Base-by-base conservation (phyloP, 1,140 invertebrate genomes). In the Drosophila novamexicana region DNA sequence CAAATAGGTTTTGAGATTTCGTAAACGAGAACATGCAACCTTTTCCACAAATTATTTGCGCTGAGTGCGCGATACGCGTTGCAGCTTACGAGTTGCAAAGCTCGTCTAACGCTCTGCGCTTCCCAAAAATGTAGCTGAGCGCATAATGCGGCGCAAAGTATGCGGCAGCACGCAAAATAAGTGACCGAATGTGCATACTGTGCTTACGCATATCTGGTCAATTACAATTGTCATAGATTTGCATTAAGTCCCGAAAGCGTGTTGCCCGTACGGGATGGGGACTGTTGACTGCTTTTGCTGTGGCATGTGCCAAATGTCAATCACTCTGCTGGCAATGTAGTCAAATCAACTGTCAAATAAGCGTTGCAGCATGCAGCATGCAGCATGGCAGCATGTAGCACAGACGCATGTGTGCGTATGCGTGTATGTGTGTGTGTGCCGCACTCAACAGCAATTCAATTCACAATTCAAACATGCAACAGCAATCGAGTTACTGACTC, bases 331-430 rank as follows among this genome's bases (percentile, higher is more conserved):
- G 77, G 86, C 79, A 79, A 86, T 86, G 83, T 86, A 83, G 83
- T 86, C 83, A 86, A 88, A 86, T 86, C 84, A 86, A 86, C 76
- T 86, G 83, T 86, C 83, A 86, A 86, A 86, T 86, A 86, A 86
- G 83, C 83, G 79, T 88, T 86, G 79, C 76, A 66, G 76, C 76
- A 56, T 59, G 44, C 40, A 53, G 39, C 39, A 40, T 42, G 39
- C 6, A 42, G 39, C 29, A 37, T 53, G 32, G n/a, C 40, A 18
- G 18, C 18, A 18, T 18, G 36, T 22, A 3, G 22, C 32, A 36
- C 52, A 53, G 29, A 10, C 57, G 36, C 53, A 45, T 66, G 9
- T 40, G 54, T 37, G 22, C 22, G 40, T 47, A 44, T 65, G 62
- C 58, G 36, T 10, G 12, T 53, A 16, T 64, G 42, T 49, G 57